Conservation (phyloP, 2,888 invertebrate genomes). For the Zootermopsis nevadensis region DNA sequence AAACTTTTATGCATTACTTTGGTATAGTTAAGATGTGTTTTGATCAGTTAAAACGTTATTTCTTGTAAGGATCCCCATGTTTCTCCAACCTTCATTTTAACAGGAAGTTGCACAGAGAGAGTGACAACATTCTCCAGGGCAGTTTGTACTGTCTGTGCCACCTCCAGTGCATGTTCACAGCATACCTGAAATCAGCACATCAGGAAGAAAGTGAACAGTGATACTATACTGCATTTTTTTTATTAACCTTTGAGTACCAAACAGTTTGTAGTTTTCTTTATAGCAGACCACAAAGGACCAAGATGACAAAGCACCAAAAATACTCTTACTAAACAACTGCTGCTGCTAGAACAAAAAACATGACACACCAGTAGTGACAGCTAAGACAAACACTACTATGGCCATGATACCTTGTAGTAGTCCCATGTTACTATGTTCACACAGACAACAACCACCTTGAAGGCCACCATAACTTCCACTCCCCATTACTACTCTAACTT, state of each 20-base stretch:
- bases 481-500: too few species aligned
- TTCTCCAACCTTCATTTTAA: constrained; percentile 84
- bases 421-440: too few species aligned
- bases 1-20: too few species aligned
- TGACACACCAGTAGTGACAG: neutral
- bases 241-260: neutral
- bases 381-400: too few species aligned
- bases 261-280: neutral
- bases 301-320: neutral
- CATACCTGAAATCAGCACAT: constrained; percentile 67
- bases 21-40: too few species aligned
- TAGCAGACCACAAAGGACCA: neutral
- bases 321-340: neutral
- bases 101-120: constrained; percentile 84
- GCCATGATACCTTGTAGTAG: too few species aligned
- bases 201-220: neutral
- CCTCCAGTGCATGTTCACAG: constrained; percentile 66
- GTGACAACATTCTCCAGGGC: constrained; percentile 84
- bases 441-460: too few species aligned
- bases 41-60: neutral
- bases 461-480: too few species aligned
- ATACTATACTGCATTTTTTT: neutral
- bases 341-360: neutral
- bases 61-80: constrained; percentile 77
- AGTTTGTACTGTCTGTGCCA: constrained; percentile 74